These are phyloP conservation scores for Alloplasta piceator DNA, from an alignment of 2,888 invertebrate species.

Conservation along the genomic window DNA sequence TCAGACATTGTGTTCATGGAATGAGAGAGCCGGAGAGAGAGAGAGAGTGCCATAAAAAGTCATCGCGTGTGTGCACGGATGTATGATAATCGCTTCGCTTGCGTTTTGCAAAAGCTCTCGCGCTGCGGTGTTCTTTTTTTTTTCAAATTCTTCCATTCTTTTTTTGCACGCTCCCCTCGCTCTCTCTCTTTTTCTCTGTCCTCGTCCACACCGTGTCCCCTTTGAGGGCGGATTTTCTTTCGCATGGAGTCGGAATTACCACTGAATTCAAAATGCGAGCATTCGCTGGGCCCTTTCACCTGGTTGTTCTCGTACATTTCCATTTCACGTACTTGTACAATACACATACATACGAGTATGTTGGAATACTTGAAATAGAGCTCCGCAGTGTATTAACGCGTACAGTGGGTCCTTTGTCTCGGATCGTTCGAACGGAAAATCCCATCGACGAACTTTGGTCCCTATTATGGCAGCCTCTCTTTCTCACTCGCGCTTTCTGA, in stretches of 20 bases:
- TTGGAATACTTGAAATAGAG: background rate
- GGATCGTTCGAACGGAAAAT: constrained; percentile 55
- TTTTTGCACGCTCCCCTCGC: background rate
- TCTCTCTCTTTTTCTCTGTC: background rate
- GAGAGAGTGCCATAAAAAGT: background rate
- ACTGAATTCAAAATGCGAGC: constrained; percentile 23
- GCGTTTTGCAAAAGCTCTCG: constrained; percentile 22
- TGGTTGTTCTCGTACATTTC: constrained; percentile 35
- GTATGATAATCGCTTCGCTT: constrained; percentile 14
- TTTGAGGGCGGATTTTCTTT: constrained; percentile 25
- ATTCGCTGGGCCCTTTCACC: constrained; percentile 44
- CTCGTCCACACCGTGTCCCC: background rate
- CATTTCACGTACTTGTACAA: constrained; percentile 17
- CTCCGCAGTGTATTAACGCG: constrained; percentile 5
- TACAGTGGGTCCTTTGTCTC: constrained; percentile 44
- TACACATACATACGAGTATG: background rate
- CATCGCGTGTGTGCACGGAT: background rate
- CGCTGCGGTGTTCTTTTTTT: background rate
- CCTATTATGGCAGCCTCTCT: background rate
- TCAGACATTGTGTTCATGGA: background rate
- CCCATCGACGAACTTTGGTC: constrained; percentile 18
- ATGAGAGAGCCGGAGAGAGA: background rate
- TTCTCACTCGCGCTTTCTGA: background rate
- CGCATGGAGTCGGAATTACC: constrained; percentile 16
- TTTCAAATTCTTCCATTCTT: constrained; percentile 2